Evolutionary conservation across 1,140 invertebrate genomes (phyloP), one percentile per base, ranked within the genome.

Genomic region (Cecropterus lyciades): DNA sequence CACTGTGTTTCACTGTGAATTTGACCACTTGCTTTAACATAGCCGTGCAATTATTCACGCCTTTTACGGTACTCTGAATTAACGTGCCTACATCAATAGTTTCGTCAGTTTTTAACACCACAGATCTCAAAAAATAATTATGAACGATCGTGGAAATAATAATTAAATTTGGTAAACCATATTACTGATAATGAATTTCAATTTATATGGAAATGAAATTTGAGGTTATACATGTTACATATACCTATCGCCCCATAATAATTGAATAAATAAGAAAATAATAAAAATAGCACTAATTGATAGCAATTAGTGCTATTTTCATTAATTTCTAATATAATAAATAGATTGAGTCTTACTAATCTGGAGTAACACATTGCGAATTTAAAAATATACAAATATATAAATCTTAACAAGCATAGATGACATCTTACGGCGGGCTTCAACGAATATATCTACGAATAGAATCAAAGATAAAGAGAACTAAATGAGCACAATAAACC

Each of bases 61-160:
- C 86, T 74, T 89, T 84, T 89, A 91, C 70, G 80, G 83, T 43
- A 70, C 69, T 72, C 72, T 70, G 80, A 86, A 87, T 86, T 84
- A 84, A 82, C 73, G 72, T 79, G 79, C 64, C 73, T 59, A 72
- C 78, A 76, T 78, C 81, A 83, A 79, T 79, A 80, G 73, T 76
- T 70, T 40, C 10, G 37, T 40, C 37, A 1, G 11, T 11, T 3
- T 11, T 11, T 13, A 77, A 64, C 67, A 65, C 71, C 68, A 70
- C 63, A 65, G 62, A 46, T 72, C 65, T 72, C 53, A 55, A 43
- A 68, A 79, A 83, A 79, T 79, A 86, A 79, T 81, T 63, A 56
- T 43, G 55, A 69, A 68, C 46, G 65, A 66, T 52, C 67, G 68
- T 68, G 60, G 65, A 79, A 72, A 73, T 67, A 64, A 76, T 75